These are phyloP conservation scores for Hofmannophila pseudospretella DNA, from an alignment of 2,888 invertebrate genomes.

Conservation along the genomic window DNA sequence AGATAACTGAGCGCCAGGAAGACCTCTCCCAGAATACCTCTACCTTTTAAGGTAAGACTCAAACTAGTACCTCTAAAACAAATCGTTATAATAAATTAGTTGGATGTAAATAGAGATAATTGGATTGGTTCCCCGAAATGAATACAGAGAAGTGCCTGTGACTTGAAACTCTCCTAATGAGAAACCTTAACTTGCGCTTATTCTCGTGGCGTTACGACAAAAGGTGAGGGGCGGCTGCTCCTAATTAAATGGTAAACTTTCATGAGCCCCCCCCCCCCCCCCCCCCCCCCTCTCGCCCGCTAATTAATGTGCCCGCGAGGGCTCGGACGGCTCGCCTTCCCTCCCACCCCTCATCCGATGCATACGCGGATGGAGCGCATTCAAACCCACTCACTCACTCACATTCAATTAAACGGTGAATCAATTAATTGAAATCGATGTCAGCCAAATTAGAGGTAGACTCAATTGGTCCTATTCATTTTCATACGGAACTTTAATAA, in stretches of 20 bases:
- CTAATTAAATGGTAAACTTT: conserved; percentile 79
- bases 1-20: too few species aligned
- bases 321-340: conserved; percentile 42
- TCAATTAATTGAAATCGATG: conserved; percentile 15
- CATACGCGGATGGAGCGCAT: conserved; percentile 28
- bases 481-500: conserved; percentile 12
- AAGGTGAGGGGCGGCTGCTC: conserved; percentile 62
- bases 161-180: conserved; percentile 56
- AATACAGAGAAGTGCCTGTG: conserved; percentile 28
- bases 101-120: background rate
- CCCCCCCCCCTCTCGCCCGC: conserved; percentile 39
- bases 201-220: conserved; percentile 61
- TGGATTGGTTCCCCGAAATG: background rate
- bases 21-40: too few species aligned
- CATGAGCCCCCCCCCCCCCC: conserved; percentile 56
- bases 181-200: conserved; percentile 61
- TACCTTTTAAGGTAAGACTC: too few species aligned
- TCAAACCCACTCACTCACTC: conserved; percentile 13
- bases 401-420: conserved; percentile 19
- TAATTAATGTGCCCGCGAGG: conserved; percentile 74
- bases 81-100: too few species aligned
- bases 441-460: conserved; percentile 1
- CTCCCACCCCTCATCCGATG: conserved; percentile 21
- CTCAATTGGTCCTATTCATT: conserved; percentile 7
- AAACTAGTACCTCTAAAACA: too few species aligned